These are phyloP conservation scores for Ptychoptera albimana DNA, from an alignment of 2,888 invertebrate genomes.

Conservation along the genomic window DNA sequence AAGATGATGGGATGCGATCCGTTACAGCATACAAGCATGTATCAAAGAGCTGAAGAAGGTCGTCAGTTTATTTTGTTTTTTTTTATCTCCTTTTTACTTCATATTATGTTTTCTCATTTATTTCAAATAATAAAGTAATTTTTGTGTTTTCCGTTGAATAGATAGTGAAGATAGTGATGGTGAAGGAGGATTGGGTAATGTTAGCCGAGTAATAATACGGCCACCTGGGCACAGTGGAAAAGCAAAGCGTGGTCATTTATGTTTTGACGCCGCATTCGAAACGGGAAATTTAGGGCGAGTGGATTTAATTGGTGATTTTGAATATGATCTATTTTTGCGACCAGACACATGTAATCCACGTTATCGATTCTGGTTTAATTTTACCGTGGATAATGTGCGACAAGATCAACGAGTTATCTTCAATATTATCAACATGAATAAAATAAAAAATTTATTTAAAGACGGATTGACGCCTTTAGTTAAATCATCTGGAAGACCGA, in stretches of 20 bases:
- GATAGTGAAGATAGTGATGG: constrained; percentile 86
- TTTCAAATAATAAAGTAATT: not conserved
- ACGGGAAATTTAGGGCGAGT: constrained; percentile 94
- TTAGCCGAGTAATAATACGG: constrained; percentile 72
- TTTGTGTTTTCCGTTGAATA: constrained; percentile 19
- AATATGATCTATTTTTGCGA: constrained; percentile 89
- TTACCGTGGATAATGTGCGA: constrained; percentile 90
- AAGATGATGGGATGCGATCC: constrained; percentile 30
- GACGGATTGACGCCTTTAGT: constrained; percentile 88
- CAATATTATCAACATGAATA: constrained; percentile 93
- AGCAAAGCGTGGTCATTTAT: constrained; percentile 88
- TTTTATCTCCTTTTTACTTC: too few relatives aligned
- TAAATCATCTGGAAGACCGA: constrained; percentile 74
- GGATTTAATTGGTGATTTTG: constrained; percentile 82
- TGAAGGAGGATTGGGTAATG: constrained; percentile 86
- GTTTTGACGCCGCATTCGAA: constrained; percentile 95
- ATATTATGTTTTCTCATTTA: not conserved
- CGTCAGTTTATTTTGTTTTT: too few relatives aligned
- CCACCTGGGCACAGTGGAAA: constrained; percentile 88
- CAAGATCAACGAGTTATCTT: constrained; percentile 91
- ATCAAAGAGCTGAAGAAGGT: constrained; percentile 40
- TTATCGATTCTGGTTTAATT: constrained; percentile 93
- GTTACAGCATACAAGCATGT: constrained; percentile 48
- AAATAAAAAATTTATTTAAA: constrained; percentile 75
- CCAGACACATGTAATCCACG: constrained; percentile 94